Base-by-base conservation (phyloP, 2,888 invertebrate genomes). In the Odontocerum albicorne region DNA sequence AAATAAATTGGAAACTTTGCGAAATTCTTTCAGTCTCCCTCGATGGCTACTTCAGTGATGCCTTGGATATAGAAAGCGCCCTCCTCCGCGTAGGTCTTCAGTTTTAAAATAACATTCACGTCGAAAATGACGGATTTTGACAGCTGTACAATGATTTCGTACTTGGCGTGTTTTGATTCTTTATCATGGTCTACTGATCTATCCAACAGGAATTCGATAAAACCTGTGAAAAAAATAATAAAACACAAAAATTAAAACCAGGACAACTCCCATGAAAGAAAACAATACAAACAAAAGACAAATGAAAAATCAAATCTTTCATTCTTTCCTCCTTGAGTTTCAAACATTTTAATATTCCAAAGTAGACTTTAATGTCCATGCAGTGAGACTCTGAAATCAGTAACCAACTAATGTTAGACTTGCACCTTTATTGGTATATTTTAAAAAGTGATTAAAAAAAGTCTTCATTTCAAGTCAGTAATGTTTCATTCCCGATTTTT, bases 191-290 rank as follows among this genome's bases (percentile, higher is more conserved):
- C 89, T 1, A 81, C 74, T 46, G 80, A 76, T 33, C 94, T 80
- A 67, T 94, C 88, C 27, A 95, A 68, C 4, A 95, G 73, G 68
- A 86, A 92, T 70, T 94, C 93, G 10, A 88, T 67, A 44, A 90
- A 80, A 47, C 89, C 90, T 79, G 75, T 61, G 73, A 74, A 42
- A 42, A 35, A 45, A 2, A 40, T n/a, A 27, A 44, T 4, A 20
- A 32, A 2, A 12, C 4, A 2, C n/a, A n/a, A 13, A 12, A 42
- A 42, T 12, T 21, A 22, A 3, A 4, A 16, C 6, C n/a, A 21
- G 4, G 22, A 12, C 8, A n/a, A 7, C 21, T 42, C 12, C 4
- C 21, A 19, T 7, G 10, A 20, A 6, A 13, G 16, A n/a, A n/a
- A n/a, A n/a, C n/a, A n/a, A n/a, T n/a, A n/a, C n/a, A n/a, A n/a